Base-by-base conservation (phyloP, 2,113 vertebrate species). In the Danionella cerebrum region DNA sequence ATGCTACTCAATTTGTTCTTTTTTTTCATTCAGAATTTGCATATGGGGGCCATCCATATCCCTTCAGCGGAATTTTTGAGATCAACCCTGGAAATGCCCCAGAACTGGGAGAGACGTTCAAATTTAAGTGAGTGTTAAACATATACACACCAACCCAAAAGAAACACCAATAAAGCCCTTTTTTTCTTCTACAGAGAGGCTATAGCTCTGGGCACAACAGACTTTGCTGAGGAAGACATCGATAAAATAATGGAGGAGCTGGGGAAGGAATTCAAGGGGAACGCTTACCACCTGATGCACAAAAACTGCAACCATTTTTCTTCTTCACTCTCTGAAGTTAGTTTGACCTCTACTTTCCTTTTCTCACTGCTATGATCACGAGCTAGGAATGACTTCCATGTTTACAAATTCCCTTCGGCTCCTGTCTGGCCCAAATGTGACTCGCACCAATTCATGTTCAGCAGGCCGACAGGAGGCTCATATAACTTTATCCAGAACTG, bases 51-150 rank as follows among this genome's bases (percentile, higher is more conserved):
- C 94, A 96, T 72, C 94, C 94, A 1, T 96, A 96, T 77, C 91
- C 93, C 50, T 96, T 96, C 84, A 96, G 94, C 76, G 94, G 94
- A 54, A 93, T 96, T 85, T 96, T 96, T 52, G 93, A 96, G 78
- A 96, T 96, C 83, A 95, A 85, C 71, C 93, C 94, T 18, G 93
- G 94, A 54, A 94, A 91, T 29, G 92, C 92, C 0, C 70, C 87
- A 25, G 94, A 96, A 59, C 89, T 96, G 66, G 94, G 94, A 63
- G 94, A 96, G 79, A 96, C 94, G 1, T 96, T 96, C 88, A 96
- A 95, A 82, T 96, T 96, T 87, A 96, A 94, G 94, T 96, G 84
- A 90, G 91, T 39, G 27, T 35, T 27, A 31, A 36, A 38, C 18
- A 33, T 12, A 10, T 41, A 16, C 38, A n/a, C 13, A 10, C 31